A percentile compares a stretch with the other conserved stretches of the same genome.
phyloP scores from a whole-genome alignment of 1,140 invertebrate genomes.

The Heliconius eleuchia region DNA sequence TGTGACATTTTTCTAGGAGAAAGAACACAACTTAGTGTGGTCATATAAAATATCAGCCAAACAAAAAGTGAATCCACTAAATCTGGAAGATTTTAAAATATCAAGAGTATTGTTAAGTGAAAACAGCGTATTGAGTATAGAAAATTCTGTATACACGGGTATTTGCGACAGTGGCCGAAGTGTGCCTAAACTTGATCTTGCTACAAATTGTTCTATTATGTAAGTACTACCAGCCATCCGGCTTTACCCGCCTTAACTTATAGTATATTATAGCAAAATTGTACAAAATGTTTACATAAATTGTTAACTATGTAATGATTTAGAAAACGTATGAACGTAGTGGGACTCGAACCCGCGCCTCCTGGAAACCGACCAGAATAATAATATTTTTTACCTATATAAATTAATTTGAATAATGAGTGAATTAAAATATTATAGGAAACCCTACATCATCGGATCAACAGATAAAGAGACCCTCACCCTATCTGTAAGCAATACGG shows the following conservation, averaged over 20 bases:
- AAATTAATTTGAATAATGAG: background rate
- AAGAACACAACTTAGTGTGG: slow-evolving; percentile 29
- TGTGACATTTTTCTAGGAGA: background rate
- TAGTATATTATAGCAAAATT: too few relatives aligned
- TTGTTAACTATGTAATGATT: too few relatives aligned
- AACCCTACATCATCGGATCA: slow-evolving; percentile 34
- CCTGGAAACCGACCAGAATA: too few relatives aligned
- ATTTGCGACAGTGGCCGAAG: slow-evolving; percentile 34
- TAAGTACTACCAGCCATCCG: slow-evolving; percentile 10
- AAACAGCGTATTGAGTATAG: slow-evolving; percentile 22
- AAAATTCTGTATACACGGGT: slow-evolving; percentile 27
- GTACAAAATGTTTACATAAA: too few relatives aligned
- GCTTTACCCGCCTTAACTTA: background rate
- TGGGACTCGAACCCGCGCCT: too few relatives aligned
- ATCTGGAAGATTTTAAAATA: slow-evolving; percentile 3
- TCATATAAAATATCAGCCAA: slow-evolving; percentile 41
- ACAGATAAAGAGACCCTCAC: slow-evolving; percentile 27
- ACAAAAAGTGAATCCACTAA: slow-evolving; percentile 29
- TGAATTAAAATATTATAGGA: slow-evolving; percentile 13
- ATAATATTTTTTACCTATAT: too few relatives aligned
- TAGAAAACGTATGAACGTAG: too few relatives aligned
- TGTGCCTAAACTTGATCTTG: slow-evolving; percentile 10
- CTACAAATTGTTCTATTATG: slow-evolving; percentile 26
- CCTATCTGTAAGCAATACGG: slow-evolving; percentile 34
- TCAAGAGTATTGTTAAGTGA: slow-evolving; percentile 39